Conservation (phyloP, 2,113 vertebrate genomes). For the Salvelinus namaycush region DNA sequence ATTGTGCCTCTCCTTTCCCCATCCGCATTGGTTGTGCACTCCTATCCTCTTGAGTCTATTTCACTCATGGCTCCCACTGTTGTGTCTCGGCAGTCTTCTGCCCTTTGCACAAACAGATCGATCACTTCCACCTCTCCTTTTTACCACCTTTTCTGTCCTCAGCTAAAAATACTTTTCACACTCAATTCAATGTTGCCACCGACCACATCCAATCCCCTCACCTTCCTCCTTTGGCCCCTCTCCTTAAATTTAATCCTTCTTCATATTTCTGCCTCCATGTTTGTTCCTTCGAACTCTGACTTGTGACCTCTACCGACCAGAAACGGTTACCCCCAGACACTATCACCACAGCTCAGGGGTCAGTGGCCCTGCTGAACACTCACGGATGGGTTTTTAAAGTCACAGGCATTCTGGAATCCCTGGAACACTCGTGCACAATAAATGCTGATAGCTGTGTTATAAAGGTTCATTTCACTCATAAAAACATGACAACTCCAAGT, state of each 20-base stretch:
- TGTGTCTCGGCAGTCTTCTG: conserved; percentile 58
- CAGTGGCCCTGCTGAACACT: neutral
- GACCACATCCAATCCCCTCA: conserved; percentile 31
- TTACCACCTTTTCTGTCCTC: conserved; percentile 57
- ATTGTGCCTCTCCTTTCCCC: conserved; percentile 19
- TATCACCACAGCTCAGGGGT: conserved; percentile 5
- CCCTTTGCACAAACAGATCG: conserved; percentile 72
- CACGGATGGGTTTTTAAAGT: neutral
- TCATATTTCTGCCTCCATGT: conserved; percentile 30
- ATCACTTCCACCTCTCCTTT: conserved; percentile 62
- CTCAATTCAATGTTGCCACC: conserved; percentile 29
- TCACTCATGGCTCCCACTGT: conserved; percentile 62
- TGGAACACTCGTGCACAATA: conserved; percentile 37
- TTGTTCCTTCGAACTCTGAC: conserved; percentile 28
- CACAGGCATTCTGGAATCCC: conserved; percentile 8
- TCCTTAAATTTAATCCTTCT: conserved; percentile 20
- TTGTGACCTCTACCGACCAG: neutral
- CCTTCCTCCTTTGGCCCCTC: conserved; percentile 46
- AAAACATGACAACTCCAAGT: conserved; percentile 49
- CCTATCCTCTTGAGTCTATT: conserved; percentile 33
- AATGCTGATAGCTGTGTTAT: conserved; percentile 61
- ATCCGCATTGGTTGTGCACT: conserved; percentile 25
- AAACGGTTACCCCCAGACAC: conserved; percentile 12
- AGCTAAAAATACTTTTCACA: conserved; percentile 68
- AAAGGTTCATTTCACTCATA: conserved; percentile 60